Conservation (phyloP, 2,888 invertebrate genomes). For the Synanthedon andrenaeformis region DNA sequence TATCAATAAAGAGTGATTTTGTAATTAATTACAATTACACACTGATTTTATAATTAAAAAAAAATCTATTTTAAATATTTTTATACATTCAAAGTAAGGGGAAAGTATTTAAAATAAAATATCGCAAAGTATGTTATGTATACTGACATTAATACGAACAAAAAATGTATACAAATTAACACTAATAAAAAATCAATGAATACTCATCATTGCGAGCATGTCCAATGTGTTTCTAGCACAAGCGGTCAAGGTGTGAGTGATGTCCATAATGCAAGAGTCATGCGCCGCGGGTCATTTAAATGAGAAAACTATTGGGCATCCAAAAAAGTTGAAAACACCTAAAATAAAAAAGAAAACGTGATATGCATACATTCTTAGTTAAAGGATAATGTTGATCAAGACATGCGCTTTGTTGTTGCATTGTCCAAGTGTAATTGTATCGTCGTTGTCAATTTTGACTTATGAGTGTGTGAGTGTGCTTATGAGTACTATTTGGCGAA, state of each 20-base stretch:
- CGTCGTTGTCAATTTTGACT: no score
- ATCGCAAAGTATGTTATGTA: no score
- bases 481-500: no score
- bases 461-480: no score
- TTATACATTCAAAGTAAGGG: no score
- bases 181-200: slow-evolving; percentile 31
- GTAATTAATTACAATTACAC: no score
- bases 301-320: slow-evolving; percentile 70
- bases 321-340: slow-evolving; percentile 72
- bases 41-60: no score
- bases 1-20: no score
- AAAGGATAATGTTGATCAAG: background rate
- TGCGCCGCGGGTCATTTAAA: slow-evolving; percentile 66
- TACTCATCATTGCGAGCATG: slow-evolving; percentile 70
- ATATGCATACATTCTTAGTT: slow-evolving; percentile 40
- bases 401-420: background rate
- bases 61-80: no score
- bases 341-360: slow-evolving; percentile 67
- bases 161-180: background rate
- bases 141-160: no score
- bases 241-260: slow-evolving; percentile 44
- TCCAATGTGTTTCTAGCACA: slow-evolving; percentile 51
- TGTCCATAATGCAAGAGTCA: slow-evolving; percentile 47
- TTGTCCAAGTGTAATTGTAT: no score
- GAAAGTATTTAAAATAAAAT: no score